Evolutionary conservation across 35 echinoderm and acorn worm genomes (phyloP).

Genomic region (Amphiura filiformis): DNA sequence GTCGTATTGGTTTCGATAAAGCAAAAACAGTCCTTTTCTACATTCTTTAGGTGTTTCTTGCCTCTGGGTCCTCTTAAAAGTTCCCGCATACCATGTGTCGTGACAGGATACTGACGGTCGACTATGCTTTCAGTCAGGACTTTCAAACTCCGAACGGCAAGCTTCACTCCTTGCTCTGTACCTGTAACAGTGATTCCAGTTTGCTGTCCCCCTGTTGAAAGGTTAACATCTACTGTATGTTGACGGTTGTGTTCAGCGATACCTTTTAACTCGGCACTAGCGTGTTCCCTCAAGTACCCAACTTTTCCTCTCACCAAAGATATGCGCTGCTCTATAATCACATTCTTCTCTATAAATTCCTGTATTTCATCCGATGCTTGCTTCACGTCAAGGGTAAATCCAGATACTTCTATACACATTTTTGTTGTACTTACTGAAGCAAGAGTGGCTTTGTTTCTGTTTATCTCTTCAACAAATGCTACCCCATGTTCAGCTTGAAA

Average conservation of each 20-base stretch:
- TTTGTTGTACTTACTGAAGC: not conserved
- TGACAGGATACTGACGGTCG: slow-evolving; percentile 17
- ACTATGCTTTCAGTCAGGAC: not conserved
- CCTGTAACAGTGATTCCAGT: slow-evolving; percentile 19
- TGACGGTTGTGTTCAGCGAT: not conserved
- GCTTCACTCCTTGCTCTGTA: slow-evolving; percentile 21
- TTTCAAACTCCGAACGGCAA: not conserved
- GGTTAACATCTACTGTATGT: not conserved
- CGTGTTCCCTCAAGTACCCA: not conserved
- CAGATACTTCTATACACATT: not conserved
- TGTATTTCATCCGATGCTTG: not conserved
- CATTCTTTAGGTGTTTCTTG: slow-evolving; percentile 21
- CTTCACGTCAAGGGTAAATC: not conserved
- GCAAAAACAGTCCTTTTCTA: slow-evolving; percentile 20
- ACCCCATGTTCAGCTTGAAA: not conserved
- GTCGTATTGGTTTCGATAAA: slow-evolving; percentile 20
- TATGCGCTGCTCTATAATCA: not conserved
- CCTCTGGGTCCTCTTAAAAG: slow-evolving; percentile 35
- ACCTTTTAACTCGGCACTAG: not conserved
- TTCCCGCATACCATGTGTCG: slow-evolving; percentile 34
- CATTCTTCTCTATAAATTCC: slow-evolving; percentile 7
- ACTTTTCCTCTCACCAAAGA: not conserved
- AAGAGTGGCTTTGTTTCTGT: not conserved
- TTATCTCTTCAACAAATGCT: not conserved
- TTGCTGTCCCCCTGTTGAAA: not conserved